Percentiles rank a stretch among this genome's conserved stretches.
Conservation (phyloP, 2,888 invertebrate species). For the Hyles lineata region DNA sequence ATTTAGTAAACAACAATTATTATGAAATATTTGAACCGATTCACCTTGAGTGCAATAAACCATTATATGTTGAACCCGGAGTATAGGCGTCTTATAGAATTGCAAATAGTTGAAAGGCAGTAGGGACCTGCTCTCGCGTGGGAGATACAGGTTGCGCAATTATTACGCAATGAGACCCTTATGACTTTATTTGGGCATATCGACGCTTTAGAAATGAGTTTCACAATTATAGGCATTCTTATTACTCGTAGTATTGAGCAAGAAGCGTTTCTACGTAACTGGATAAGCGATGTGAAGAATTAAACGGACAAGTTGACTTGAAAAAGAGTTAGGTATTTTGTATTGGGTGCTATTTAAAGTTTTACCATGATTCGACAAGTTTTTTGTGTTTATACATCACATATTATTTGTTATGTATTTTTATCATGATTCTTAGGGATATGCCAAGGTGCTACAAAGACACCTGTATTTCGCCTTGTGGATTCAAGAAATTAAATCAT, state of each 20-base stretch:
- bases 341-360: no score
- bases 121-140: constrained; percentile 36
- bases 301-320: not conserved
- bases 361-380: no score
- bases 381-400: no score
- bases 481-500: no score
- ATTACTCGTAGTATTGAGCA: not conserved
- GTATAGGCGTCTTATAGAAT: constrained; percentile 39
- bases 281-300: not conserved
- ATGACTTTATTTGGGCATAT: constrained; percentile 11
- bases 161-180: constrained; percentile 26
- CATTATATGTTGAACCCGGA: constrained; percentile 26
- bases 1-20: not conserved
- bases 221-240: constrained; percentile 2
- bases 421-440: no score
- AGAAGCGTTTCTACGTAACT: not conserved
- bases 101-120: constrained; percentile 45
- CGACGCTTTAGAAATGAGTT: constrained; percentile 7
- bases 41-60: constrained; percentile 11
- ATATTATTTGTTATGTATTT: no score
- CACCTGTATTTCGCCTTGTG: no score
- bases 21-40: not conserved
- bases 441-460: no score
- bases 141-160: constrained; percentile 36
- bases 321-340: no score